Conservation (phyloP, 2,113 vertebrate species). For the Sula dactylatra region DNA sequence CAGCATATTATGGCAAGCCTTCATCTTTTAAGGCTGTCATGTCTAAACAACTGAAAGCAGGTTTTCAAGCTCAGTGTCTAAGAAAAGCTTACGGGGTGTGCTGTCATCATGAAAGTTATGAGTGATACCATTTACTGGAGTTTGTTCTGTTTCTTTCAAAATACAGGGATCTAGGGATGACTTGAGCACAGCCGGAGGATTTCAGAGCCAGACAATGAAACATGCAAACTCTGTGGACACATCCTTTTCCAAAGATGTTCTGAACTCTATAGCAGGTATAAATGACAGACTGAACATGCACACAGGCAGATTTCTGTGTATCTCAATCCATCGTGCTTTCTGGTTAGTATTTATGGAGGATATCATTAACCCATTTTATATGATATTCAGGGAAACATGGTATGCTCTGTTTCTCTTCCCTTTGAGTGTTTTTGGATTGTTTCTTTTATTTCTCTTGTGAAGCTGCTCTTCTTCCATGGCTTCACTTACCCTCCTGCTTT, state of each 20-base stretch:
- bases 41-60: neutral
- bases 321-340: constrained; percentile 51
- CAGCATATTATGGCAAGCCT: neutral
- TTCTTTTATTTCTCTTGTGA: constrained; percentile 1
- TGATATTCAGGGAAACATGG: neutral
- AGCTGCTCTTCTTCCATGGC: neutral
- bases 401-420: neutral
- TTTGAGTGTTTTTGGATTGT: neutral
- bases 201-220: constrained; percentile 81
- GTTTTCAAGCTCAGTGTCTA: neutral
- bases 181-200: constrained; percentile 84
- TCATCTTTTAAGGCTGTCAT: neutral
- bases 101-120: neutral
- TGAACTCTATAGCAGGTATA: constrained; percentile 98
- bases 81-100: neutral
- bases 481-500: constrained; percentile 3
- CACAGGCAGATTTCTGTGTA: neutral
- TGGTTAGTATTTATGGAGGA: neutral
- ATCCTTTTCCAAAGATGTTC: constrained; percentile 96
- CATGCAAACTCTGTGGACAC: constrained; percentile 92
- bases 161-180: constrained; percentile 93
- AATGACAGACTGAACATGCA: neutral
- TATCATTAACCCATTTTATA: constrained; percentile 1
- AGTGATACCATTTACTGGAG: neutral
- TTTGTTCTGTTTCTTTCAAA: neutral